phyloP scores from a whole-genome alignment of 2,113 vertebrate species.

The Uria aalge region DNA sequence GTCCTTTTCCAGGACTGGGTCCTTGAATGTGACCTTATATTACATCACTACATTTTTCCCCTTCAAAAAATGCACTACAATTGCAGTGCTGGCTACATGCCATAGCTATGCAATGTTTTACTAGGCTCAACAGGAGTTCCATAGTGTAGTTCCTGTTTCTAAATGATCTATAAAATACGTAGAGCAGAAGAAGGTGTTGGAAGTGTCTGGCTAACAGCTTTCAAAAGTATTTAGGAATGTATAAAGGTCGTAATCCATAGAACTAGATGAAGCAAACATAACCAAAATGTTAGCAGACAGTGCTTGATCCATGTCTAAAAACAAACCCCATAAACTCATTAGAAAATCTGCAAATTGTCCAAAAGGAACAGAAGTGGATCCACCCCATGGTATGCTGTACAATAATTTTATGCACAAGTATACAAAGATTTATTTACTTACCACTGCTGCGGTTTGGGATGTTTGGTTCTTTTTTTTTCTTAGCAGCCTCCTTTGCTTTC shows the following conservation, averaged over 20 bases:
- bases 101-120: not conserved
- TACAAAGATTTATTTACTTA: constrained; percentile 19
- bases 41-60: not conserved
- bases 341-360: not conserved
- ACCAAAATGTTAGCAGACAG: not conserved
- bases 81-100: not conserved
- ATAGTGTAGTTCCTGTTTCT: not conserved
- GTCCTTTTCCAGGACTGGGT: not conserved
- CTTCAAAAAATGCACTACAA: not conserved
- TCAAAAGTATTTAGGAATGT: not conserved
- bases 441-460: not conserved
- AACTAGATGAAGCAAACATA: not conserved
- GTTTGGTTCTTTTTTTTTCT: not conserved
- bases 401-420: not conserved
- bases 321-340: not conserved
- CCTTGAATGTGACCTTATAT: not conserved
- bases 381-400: not conserved
- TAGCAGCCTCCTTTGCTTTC: not conserved
- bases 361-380: not conserved
- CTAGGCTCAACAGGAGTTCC: not conserved
- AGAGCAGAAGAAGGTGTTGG: not conserved
- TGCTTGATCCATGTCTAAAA: not conserved
- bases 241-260: not conserved
- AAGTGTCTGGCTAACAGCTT: not conserved
- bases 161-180: not conserved